Base-by-base conservation (phyloP, 2,113 vertebrate genomes). In the Pyxicephalus adspersus region DNA sequence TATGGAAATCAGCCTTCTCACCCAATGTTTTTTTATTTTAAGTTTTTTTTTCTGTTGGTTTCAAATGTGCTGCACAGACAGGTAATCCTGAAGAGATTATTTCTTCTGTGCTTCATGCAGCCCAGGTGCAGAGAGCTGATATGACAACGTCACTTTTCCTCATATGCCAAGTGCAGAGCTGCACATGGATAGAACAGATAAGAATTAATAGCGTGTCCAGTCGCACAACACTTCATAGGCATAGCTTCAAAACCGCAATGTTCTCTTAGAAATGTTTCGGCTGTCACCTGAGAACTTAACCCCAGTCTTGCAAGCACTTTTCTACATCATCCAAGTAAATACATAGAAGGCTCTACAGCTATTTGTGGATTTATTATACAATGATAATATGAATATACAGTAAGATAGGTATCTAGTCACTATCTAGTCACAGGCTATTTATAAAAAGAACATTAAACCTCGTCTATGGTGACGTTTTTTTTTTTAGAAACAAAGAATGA, bases 221-320 rank as follows among this genome's bases (percentile, higher is more conserved):
- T 5, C 71, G 74, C 57, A 26, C 52, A 64, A n/a, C 20, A 45
- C 82, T 26, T 50, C 63, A 68, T 76, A 67, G 78, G 50, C 2
- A 15, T 50, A 22, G 20, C 19, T 38, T 16, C 63, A 45, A 74
- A 74, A 61, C 19, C 16, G 1, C 65, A 61, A 25, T 57, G 64
- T 74, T 67, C 50, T 72, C 70, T 63, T n/a, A 23, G 31, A 55
- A 77, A 76, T 4, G 17, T 45, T 83, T 58, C 23, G 23, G 34
- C 7, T 18, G 45, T 23, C 76, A 74, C 60, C 68, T 81, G 45
- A 16, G 74, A 81, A 81, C 54, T 60, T 61, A 80, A 80, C 78
- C 55, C 28, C 51, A 34, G 9, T 22, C 28, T 38, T 57, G 11
- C 70, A 58, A 17, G 57, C 9, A 28, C 22, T 55, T 29, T 55